phyloP scores from a whole-genome alignment of 2,797 vertebrate genomes.

The Necrosyrtes monachus region DNA sequence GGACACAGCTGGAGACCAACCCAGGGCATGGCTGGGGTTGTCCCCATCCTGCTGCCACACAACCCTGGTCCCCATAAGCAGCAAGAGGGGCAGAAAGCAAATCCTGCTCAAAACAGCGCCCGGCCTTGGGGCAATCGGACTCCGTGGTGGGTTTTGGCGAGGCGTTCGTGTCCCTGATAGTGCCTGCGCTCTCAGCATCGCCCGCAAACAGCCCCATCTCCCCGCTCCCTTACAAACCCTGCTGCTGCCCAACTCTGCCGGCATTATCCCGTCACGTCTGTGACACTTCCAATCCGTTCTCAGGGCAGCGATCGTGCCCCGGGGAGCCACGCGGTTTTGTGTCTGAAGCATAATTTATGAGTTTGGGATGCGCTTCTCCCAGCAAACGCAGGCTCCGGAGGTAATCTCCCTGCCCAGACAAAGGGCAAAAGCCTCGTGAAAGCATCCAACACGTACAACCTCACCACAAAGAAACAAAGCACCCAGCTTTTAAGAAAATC shows the following conservation, averaged over 20 bases:
- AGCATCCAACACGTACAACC: neutral
- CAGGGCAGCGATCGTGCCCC: neutral
- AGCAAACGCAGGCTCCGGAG: neutral
- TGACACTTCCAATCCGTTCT: neutral
- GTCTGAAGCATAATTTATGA: neutral
- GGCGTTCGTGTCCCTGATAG: neutral
- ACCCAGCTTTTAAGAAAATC: neutral
- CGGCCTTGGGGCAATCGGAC: neutral
- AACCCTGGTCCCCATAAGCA: neutral
- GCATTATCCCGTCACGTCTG: neutral
- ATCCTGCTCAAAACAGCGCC: neutral
- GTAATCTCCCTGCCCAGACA: neutral
- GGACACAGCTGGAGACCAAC: neutral
- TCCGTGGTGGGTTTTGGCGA: rapidly evolving
- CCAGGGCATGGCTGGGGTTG: neutral
- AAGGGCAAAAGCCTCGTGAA: neutral
- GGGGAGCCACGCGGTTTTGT: neutral
- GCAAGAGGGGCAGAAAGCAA: neutral
- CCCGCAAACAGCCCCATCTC: neutral
- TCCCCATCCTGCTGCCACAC: neutral
- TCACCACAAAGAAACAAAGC: neutral
- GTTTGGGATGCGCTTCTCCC: neutral
- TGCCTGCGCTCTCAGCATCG: neutral
- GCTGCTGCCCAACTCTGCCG: neutral
- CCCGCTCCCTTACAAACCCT: neutral